These are phyloP conservation scores for Mormyrops attenuatus DNA, from an alignment of 2,797 vertebrate species.

Conservation along the genomic window DNA sequence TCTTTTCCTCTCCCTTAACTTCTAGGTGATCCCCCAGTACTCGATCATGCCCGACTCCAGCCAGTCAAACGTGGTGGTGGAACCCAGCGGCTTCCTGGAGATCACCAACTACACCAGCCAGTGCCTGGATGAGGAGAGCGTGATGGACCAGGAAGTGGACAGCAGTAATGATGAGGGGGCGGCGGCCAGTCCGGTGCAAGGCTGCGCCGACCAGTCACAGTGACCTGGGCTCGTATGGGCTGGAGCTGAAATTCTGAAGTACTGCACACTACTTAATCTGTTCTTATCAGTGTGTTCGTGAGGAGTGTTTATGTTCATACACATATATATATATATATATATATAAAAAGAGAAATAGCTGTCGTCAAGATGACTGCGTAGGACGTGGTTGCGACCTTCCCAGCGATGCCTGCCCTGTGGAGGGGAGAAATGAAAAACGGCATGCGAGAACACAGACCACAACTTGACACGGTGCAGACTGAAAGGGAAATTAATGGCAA, in stretches of 20 bases:
- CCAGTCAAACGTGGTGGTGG: conserved; percentile 93
- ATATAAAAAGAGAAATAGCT: neutral
- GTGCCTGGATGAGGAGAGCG: conserved; percentile 86
- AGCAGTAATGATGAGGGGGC: conserved; percentile 70
- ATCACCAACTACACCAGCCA: conserved; percentile 98
- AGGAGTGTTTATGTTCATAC: neutral
- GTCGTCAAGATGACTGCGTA: conserved; percentile 5
- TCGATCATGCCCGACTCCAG: conserved; percentile 94
- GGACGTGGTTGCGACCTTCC: neutral
- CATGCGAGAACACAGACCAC: neutral
- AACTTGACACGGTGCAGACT: neutral
- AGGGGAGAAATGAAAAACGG: neutral
- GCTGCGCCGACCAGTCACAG: conserved; percentile 65
- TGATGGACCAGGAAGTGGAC: conserved; percentile 89
- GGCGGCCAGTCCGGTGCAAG: conserved; percentile 62
- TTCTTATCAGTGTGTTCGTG: neutral
- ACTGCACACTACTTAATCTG: neutral
- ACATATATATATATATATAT: neutral
- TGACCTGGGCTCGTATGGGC: conserved; percentile 40
- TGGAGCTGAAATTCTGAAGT: neutral
- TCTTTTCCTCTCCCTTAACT: neutral
- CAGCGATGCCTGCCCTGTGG: neutral
- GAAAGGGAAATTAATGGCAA: conserved; percentile 24
- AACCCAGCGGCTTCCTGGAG: conserved; percentile 95
- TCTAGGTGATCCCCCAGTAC: conserved; percentile 90